Percentiles rank a stretch among this genome's conserved stretches.
Conservation (phyloP, 37 sponge, comb jelly and placozoan species). For the Oopsacas minuta region DNA sequence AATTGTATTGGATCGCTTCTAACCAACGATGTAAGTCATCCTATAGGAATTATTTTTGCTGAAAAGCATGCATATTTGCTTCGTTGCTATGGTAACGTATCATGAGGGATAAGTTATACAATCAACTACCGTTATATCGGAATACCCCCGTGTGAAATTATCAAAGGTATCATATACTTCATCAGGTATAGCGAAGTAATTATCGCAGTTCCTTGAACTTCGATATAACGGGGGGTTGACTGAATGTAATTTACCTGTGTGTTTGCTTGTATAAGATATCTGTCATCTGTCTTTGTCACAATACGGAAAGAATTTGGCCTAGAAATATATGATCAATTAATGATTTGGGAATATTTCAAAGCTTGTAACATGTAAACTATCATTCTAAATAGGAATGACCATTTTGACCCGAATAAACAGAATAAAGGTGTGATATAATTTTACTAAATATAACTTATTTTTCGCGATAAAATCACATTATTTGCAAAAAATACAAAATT, state of each 20-base stretch:
- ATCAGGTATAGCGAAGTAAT: not conserved
- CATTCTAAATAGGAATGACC: too few species aligned
- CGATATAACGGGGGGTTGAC: not conserved
- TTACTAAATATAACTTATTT: not conserved
- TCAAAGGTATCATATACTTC: too few species aligned
- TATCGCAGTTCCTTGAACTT: not conserved
- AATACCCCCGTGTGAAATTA: not conserved
- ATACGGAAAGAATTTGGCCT: not conserved
- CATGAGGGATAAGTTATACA: not conserved
- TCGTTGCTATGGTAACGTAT: too few species aligned
- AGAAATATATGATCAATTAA: too few species aligned
- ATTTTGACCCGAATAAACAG: not conserved
- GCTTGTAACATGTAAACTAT: too few species aligned
- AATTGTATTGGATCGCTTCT: conserved; percentile 34
- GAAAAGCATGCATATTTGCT: too few species aligned
- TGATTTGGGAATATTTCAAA: too few species aligned
- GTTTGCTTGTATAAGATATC: conserved; percentile 7
- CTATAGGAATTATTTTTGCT: too few species aligned
- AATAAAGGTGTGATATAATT: not conserved
- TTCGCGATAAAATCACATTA: not conserved
- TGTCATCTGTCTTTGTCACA: conserved; percentile 1
- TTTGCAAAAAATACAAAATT: too few species aligned
- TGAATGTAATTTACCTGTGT: not conserved
- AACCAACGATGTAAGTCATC: conserved; percentile 41
- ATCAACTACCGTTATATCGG: not conserved